These are phyloP conservation scores for Montipora capricornis DNA, from an alignment of 64 coral and sea anemone species.

Conservation along the genomic window DNA sequence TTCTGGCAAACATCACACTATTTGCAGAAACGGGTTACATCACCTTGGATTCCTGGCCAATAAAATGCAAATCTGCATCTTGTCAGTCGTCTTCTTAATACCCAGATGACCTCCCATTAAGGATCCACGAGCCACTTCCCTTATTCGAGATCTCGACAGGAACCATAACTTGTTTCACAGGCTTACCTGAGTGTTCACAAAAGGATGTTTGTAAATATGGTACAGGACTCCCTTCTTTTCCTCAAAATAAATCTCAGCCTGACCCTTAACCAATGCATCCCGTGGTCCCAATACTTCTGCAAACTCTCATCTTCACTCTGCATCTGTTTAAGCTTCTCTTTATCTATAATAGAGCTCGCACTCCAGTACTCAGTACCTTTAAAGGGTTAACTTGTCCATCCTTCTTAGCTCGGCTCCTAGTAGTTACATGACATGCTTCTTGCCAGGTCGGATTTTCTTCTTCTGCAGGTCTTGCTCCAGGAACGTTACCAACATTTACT, in stretches of 20 bases:
- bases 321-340: too few relatives aligned
- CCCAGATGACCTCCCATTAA: not conserved
- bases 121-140: not conserved
- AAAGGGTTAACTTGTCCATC: too few relatives aligned
- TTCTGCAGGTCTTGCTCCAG: not conserved
- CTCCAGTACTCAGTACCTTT: too few relatives aligned
- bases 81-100: too few relatives aligned
- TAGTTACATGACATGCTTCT: not conserved
- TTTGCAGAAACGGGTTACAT: too few relatives aligned
- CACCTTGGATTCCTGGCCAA: too few relatives aligned
- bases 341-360: too few relatives aligned
- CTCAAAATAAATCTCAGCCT: not conserved
- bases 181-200: not conserved
- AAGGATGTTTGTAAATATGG: not conserved
- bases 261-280: not conserved
- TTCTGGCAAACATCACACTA: too few relatives aligned
- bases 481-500: not conserved
- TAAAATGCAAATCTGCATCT: too few relatives aligned
- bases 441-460: not conserved
- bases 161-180: not conserved
- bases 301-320: too few relatives aligned
- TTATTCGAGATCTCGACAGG: not conserved
- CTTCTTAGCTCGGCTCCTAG: too few relatives aligned
- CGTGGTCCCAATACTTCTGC: too few relatives aligned
- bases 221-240: not conserved